Evolutionary conservation across 2,113 vertebrate species (phyloP).

Genomic region (Pomatorhinus ruficollis): DNA sequence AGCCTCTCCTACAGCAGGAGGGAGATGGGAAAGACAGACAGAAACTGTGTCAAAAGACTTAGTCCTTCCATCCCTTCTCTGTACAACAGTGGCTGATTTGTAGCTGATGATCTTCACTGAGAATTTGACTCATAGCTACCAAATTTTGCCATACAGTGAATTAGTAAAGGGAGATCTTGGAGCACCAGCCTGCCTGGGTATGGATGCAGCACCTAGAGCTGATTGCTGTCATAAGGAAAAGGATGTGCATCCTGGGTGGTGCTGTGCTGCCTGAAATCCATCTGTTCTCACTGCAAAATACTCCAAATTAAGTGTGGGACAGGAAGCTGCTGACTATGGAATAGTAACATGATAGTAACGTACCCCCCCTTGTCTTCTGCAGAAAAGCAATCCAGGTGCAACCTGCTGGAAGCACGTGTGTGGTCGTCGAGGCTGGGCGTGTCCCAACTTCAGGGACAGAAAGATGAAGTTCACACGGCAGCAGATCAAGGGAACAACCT

Average conservation of each 20-base stretch:
- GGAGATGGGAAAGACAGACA: background rate
- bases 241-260: background rate
- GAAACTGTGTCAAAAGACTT: background rate
- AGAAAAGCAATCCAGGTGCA: background rate
- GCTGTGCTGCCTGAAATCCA: background rate
- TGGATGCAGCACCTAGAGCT: background rate
- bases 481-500: too few relatives aligned
- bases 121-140: background rate
- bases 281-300: background rate
- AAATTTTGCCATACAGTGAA: background rate
- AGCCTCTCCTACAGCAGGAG: background rate
- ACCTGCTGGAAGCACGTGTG: background rate
- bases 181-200: background rate
- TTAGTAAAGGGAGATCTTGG: background rate
- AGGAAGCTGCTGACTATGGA: background rate
- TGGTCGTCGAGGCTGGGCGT: too few relatives aligned
- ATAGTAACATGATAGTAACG: rapidly evolving
- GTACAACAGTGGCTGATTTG: background rate
- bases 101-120: background rate
- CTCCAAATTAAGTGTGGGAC: background rate
- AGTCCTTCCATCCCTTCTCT: background rate
- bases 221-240: background rate
- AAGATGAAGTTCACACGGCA: too few relatives aligned
- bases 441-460: too few relatives aligned
- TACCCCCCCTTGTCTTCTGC: background rate